phyloP scores from a whole-genome alignment of 2,797 vertebrate genomes.

The Xiphophorus birchmanni region DNA sequence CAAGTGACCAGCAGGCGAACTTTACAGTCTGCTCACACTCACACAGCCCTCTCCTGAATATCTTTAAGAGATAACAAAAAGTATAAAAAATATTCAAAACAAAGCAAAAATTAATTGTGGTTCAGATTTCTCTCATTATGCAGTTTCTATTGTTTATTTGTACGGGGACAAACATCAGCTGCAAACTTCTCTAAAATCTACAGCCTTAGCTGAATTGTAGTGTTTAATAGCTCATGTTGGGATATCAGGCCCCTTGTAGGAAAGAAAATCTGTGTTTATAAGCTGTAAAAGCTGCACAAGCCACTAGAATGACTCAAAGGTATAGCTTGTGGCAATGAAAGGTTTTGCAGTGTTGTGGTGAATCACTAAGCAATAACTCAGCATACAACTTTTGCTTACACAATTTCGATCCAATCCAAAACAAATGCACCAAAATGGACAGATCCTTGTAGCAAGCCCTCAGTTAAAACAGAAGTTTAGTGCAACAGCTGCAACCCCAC shows the following conservation, averaged over 20 bases:
- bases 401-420: constrained; percentile 18
- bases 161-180: neutral
- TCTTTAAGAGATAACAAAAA: too few species aligned
- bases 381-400: neutral
- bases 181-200: neutral
- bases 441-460: constrained; percentile 33
- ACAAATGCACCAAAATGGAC: constrained; percentile 6
- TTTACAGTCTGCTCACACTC: too few species aligned
- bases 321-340: constrained; percentile 22
- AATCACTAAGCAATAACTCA: constrained; percentile 25
- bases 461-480: constrained; percentile 51
- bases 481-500: constrained; percentile 57
- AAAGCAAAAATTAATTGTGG: neutral
- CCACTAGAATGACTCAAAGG: constrained; percentile 16
- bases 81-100: neutral
- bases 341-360: constrained; percentile 23
- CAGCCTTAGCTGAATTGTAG: neutral
- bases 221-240: neutral
- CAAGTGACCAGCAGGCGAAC: too few species aligned
- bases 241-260: neutral
- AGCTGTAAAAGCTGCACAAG: constrained; percentile 26
- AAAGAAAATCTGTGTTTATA: constrained; percentile 21
- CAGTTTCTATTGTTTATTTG: neutral
- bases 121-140: neutral
- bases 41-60: too few species aligned